Conservation (phyloP, 1,140 invertebrate species). For the Euura lappo region DNA sequence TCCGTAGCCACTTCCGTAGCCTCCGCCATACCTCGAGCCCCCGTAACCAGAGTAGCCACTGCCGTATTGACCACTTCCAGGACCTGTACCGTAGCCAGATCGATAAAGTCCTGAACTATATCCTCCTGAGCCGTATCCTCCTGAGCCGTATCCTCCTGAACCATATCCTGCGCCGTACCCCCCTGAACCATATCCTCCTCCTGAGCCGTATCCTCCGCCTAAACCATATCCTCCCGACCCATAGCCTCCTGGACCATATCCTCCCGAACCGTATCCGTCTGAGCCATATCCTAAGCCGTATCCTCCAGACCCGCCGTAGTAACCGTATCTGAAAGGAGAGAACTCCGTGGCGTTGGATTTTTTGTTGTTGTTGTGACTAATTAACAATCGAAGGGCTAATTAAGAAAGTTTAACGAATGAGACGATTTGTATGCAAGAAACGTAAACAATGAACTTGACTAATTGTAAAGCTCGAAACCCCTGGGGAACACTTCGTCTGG, state of each 20-base stretch:
- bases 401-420: background rate
- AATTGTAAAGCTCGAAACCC: background rate
- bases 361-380: background rate
- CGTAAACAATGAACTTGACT: conserved; percentile 13
- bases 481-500: no score
- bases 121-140: conserved; percentile 24
- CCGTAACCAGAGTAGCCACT: no score
- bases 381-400: background rate
- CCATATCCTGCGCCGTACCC: conserved; percentile 19
- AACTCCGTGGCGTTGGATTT: background rate
- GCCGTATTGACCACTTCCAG: conserved; percentile 19
- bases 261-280: conserved; percentile 3
- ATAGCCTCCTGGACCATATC: conserved; percentile 14
- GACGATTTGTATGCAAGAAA: conserved; percentile 10
- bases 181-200: conserved; percentile 12
- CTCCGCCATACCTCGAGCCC: conserved; percentile 15
- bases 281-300: conserved; percentile 20
- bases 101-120: conserved; percentile 18
- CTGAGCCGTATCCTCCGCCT: conserved; percentile 22
- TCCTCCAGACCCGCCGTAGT: conserved; percentile 14
- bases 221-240: conserved; percentile 25
- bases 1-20: conserved; percentile 27
- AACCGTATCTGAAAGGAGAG: conserved; percentile 27
- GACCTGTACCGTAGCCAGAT: conserved; percentile 18
- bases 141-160: conserved; percentile 6